Percentiles rank a stretch among this genome's conserved stretches.
phyloP scores from a whole-genome alignment of 1,140 invertebrate species.

The Hermetia illucens region DNA sequence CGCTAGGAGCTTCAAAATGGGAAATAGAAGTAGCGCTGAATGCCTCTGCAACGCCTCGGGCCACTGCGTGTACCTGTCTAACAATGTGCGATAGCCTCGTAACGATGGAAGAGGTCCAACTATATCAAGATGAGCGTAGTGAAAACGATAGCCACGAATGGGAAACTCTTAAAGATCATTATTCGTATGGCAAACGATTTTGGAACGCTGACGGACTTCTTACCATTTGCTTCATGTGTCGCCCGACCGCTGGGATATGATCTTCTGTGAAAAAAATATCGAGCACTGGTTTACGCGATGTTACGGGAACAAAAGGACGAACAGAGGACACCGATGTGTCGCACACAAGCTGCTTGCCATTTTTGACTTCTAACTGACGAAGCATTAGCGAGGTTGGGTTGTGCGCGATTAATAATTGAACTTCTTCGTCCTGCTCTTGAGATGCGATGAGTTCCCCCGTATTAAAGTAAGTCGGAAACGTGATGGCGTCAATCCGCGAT shows the following conservation, averaged over 20 bases:
- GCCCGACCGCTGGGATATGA: conserved; percentile 7
- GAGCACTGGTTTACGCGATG: background rate
- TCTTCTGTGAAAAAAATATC: conserved; percentile 4
- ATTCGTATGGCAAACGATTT: conserved; percentile 9
- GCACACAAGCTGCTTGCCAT: background rate
- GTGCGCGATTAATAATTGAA: too few species aligned
- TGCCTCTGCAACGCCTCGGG: conserved; percentile 17
- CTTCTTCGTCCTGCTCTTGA: background rate
- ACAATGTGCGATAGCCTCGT: conserved; percentile 9
- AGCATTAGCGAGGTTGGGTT: too few species aligned
- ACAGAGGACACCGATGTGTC: background rate
- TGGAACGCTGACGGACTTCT: conserved; percentile 16
- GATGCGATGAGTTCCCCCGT: background rate
- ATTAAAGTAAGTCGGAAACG: conserved; percentile 5
- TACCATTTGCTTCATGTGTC: conserved; percentile 1
- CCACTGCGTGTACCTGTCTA: conserved; percentile 22
- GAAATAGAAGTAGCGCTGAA: conserved; percentile 19
- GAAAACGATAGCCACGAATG: conserved; percentile 8
- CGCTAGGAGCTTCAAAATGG: conserved; percentile 21
- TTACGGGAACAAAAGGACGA: background rate
- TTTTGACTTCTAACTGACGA: background rate
- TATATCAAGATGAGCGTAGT: conserved; percentile 21
- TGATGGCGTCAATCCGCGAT: background rate
- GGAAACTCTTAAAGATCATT: background rate
- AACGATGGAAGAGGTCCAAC: conserved; percentile 13